phyloP scores from a whole-genome alignment of 1,140 invertebrate genomes.

The Drosophila neocordata region DNA sequence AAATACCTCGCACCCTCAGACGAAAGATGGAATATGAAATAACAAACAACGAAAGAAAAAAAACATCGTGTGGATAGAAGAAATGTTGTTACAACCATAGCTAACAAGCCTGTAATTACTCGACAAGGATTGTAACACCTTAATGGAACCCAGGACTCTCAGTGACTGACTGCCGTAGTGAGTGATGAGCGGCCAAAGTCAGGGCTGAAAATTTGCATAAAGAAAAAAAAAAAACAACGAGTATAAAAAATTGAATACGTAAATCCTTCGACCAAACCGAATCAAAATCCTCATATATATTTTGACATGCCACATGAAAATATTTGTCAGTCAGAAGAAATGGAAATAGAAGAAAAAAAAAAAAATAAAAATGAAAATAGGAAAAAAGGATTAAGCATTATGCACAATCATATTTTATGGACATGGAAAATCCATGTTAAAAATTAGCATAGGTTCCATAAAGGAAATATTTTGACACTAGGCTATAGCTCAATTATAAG shows the following conservation, averaged over 20 bases:
- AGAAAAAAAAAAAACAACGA: constrained; percentile 15
- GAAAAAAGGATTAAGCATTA: constrained; percentile 46
- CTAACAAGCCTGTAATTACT: constrained; percentile 79
- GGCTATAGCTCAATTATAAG: constrained; percentile 64
- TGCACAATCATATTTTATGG: constrained; percentile 65
- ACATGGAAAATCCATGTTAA: constrained; percentile 43
- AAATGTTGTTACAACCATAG: constrained; percentile 76
- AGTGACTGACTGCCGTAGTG: constrained; percentile 18
- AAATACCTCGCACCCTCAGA: constrained; percentile 39
- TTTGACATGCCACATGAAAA: constrained; percentile 74
- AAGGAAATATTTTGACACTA: constrained; percentile 66
- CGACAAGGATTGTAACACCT: constrained; percentile 74
- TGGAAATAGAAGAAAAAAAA: background rate
- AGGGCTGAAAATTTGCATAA: constrained; percentile 68
- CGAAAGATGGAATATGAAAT: constrained; percentile 15
- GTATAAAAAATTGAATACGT: constrained; percentile 31
- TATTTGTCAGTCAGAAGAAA: constrained; percentile 67
- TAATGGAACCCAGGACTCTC: constrained; percentile 50
- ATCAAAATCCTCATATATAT: constrained; percentile 45
- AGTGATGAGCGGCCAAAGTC: constrained; percentile 14
- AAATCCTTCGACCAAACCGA: constrained; percentile 23
- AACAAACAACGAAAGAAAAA: background rate
- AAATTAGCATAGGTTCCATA: constrained; percentile 55
- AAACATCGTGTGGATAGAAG: constrained; percentile 15
- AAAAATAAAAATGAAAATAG: background rate